These are phyloP conservation scores for Numenius phaeopus DNA, from an alignment of 2,797 vertebrate genomes.

Conservation along the genomic window DNA sequence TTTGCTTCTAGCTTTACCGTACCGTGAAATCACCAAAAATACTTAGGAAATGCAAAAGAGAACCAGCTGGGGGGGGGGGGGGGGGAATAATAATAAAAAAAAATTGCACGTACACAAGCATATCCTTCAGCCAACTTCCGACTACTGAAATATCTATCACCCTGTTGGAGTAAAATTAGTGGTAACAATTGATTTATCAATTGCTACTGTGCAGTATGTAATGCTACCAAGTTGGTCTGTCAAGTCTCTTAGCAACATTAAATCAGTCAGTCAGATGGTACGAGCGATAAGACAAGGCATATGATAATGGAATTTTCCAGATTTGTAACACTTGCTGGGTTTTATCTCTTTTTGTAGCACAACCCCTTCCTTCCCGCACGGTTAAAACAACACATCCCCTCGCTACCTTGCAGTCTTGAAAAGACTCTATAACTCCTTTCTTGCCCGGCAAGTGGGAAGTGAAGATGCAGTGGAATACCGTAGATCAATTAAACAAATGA, in stretches of 20 bases:
- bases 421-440: not conserved
- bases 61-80: not conserved
- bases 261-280: constrained; percentile 28
- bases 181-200: constrained; percentile 39
- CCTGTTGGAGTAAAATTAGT: constrained; percentile 10
- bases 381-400: not conserved
- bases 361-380: not conserved
- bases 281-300: not conserved
- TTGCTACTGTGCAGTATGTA: not conserved
- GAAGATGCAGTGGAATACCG: not conserved
- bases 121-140: not conserved
- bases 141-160: constrained; percentile 2
- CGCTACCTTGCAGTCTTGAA: not conserved
- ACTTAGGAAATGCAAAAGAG: not conserved
- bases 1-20: constrained; percentile 20
- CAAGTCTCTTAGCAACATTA: constrained; percentile 35
- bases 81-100: not conserved
- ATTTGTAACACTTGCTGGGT: not conserved
- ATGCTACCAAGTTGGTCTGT: constrained; percentile 12
- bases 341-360: not conserved
- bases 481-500: not conserved
- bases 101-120: not conserved
- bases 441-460: not conserved
- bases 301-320: constrained; percentile 49
- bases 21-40: not conserved